Evolutionary conservation across 1,140 invertebrate species (phyloP), one percentile per base, ranked within the genome.

Genomic region (Belonocnema kinseyi): DNA sequence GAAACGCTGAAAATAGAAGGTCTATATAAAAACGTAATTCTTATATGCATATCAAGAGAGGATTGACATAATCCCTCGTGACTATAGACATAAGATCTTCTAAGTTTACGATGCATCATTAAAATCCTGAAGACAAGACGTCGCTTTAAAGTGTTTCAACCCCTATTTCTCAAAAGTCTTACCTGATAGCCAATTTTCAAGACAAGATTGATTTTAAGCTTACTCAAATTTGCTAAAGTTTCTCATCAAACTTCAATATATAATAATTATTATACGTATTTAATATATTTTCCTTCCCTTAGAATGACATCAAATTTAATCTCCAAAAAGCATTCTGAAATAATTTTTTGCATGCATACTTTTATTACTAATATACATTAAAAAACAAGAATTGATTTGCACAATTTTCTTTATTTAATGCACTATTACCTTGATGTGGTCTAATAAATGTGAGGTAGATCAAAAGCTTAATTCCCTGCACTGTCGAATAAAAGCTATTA

Each of bases 81-180:
- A n/a, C 33, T 66, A 54, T 54, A 19, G 53, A 54, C 19, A 17
- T 6, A 33, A 3, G 33, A 12, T 50, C 71, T 77, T 79, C 80
- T 76, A 75, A 81, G 79, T 81, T 82, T 85, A 82, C 73, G 79
- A 80, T 56, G 50, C 46, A 33, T 77, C 73, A 61, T 78, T 77
- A 77, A 82, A 78, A 75, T 78, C 73, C 77, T 26, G 33, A 56
- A 61, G 46, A 40, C 54, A 74, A 74, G 75, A 72, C 77, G 71
- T 76, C 80, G 78, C 5, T 33, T 5, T 33, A 33, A 4, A 4
- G 26, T 3, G 26, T 5, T 33, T 33, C 26, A 33, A 46, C 50
- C 76, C 72, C 61, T 17, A 50, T 53, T 10, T 12, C n/a, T 50
- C 40, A 52, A 46, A 46, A 46, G 40, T 2, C 40, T 46, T 46